A percentile compares a stretch with the other conserved stretches of the same genome.
These are phyloP conservation scores for Cinclus cinclus DNA, from an alignment of 2,113 vertebrate species.

Conservation along the genomic window DNA sequence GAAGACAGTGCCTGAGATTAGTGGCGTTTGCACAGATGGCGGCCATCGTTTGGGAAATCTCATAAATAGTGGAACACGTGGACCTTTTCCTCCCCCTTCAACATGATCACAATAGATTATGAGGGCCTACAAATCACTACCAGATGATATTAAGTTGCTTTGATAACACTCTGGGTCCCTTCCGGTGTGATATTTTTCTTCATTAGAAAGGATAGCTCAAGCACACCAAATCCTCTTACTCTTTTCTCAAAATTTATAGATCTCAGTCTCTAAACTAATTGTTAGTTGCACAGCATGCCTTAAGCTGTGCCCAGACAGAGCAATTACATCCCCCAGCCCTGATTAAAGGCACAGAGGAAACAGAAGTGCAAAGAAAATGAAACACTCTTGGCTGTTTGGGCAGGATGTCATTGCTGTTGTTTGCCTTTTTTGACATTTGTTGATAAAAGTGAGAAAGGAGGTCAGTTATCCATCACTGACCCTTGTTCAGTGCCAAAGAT, in stretches of 20 bases:
- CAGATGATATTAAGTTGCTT: constrained; percentile 88
- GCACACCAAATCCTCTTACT: constrained; percentile 78
- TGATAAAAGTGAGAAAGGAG: constrained; percentile 53
- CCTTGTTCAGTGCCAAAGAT: constrained; percentile 45
- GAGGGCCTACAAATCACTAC: constrained; percentile 82
- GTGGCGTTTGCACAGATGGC: constrained; percentile 88
- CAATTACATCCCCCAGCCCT: constrained; percentile 85
- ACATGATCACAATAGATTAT: constrained; percentile 82
- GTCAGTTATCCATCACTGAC: constrained; percentile 57
- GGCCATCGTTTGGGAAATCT: constrained; percentile 78
- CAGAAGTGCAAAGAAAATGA: constrained; percentile 82
- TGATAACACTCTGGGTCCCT: constrained; percentile 82
- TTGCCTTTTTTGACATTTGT: constrained; percentile 63
- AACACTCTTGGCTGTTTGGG: constrained; percentile 82
- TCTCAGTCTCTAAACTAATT: constrained; percentile 81
- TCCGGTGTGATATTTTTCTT: constrained; percentile 81
- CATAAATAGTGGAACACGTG: constrained; percentile 72
- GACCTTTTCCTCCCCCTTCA: constrained; percentile 48
- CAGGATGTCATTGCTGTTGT: constrained; percentile 81
- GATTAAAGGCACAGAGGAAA: constrained; percentile 85
- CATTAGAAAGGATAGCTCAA: constrained; percentile 75
- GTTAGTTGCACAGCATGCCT: constrained; percentile 79
- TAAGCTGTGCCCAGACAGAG: constrained; percentile 80
- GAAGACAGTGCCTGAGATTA: constrained; percentile 72
- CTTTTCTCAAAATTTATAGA: constrained; percentile 82